These are phyloP conservation scores for Alouatta palliata DNA, from an alignment of 2,113 vertebrate species.

Conservation along the genomic window DNA sequence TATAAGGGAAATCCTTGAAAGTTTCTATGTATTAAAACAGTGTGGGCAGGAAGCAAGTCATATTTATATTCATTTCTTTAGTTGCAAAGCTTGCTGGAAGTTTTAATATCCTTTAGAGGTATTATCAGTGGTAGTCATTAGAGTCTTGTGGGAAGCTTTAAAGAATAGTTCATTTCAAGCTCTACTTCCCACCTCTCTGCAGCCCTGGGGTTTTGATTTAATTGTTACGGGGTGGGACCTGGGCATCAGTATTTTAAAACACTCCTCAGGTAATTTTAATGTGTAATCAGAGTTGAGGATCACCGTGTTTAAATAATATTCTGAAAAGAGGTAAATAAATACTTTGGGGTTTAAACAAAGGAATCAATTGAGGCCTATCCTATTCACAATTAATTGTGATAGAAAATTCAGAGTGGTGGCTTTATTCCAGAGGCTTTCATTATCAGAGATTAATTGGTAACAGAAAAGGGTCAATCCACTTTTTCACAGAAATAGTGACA, in stretches of 20 bases:
- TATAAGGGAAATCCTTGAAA: background rate
- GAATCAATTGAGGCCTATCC: background rate
- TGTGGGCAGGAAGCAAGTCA: background rate
- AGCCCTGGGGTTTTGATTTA: background rate
- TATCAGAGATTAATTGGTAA: background rate
- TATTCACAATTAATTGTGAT: background rate
- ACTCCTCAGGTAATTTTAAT: slow-evolving; percentile 20
- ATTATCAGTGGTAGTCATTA: background rate
- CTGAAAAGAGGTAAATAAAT: background rate
- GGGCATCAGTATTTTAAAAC: background rate
- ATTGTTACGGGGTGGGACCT: background rate
- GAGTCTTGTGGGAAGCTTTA: background rate
- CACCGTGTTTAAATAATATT: background rate
- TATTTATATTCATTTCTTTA: background rate
- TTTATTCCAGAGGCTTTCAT: background rate
- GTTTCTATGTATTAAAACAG: background rate
- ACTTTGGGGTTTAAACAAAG: background rate
- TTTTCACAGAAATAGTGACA: background rate
- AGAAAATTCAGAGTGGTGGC: background rate
- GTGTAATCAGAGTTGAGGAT: background rate
- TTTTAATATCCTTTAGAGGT: background rate
- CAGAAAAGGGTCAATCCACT: background rate
- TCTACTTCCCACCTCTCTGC: background rate
- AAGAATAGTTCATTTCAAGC: background rate
- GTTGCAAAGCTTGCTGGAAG: background rate